Evolutionary conservation across 2,797 vertebrate genomes (phyloP).

Genomic region (Novumbra hubbsi): DNA sequence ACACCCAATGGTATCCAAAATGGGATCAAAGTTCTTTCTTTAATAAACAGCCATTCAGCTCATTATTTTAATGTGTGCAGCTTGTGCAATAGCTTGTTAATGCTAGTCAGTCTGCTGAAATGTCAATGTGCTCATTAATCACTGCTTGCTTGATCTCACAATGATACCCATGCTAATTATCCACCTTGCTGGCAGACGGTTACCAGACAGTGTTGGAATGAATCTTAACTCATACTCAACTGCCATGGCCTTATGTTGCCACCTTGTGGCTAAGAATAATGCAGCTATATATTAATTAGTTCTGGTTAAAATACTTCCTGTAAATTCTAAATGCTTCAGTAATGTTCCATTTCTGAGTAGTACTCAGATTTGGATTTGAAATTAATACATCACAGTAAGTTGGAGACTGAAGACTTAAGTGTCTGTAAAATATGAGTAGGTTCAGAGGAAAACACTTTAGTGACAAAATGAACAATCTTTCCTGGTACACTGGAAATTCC

Average conservation of each 20-base stretch:
- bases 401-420: slow-evolving; percentile 4
- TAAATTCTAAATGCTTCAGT: too few relatives aligned
- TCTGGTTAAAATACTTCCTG: too few relatives aligned
- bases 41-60: neutral
- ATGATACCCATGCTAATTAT: slow-evolving; percentile 44
- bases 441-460: slow-evolving; percentile 55
- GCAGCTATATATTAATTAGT: neutral
- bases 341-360: too few relatives aligned
- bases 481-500: neutral
- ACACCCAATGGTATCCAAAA: neutral
- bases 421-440: slow-evolving; percentile 27
- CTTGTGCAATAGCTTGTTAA: neutral
- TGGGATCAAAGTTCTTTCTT: neutral
- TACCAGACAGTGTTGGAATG: slow-evolving; percentile 9
- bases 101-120: neutral
- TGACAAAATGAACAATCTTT: slow-evolving; percentile 52
- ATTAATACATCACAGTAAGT: neutral
- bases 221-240: neutral
- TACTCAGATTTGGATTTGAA: neutral
- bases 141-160: slow-evolving; percentile 45
- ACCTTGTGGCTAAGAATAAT: slow-evolving; percentile 45
- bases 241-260: slow-evolving; percentile 43
- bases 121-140: slow-evolving; percentile 48
- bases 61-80: slow-evolving; percentile 1
- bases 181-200: slow-evolving; percentile 42